These are phyloP conservation scores for Ophioninae sp. DNA, from an alignment of 2,888 invertebrate species.

Conservation along the genomic window DNA sequence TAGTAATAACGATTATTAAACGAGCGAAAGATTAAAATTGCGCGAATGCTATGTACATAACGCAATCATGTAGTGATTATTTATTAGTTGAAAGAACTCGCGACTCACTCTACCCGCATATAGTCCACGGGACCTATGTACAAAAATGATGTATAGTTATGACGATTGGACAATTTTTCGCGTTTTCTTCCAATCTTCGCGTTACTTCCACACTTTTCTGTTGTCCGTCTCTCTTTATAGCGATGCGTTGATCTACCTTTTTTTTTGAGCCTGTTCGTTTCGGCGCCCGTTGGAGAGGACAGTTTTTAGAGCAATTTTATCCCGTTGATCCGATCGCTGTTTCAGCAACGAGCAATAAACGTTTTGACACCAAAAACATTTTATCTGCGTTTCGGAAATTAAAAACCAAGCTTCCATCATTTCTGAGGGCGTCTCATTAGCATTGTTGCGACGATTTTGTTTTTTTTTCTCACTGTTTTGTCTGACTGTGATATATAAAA, in stretches of 20 bases:
- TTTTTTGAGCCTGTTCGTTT: neutral
- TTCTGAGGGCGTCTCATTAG: neutral
- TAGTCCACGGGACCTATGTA: conserved; percentile 18
- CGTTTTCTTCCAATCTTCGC: neutral
- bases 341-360: neutral
- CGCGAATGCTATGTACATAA: conserved; percentile 39
- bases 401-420: neutral
- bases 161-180: neutral
- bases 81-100: conserved; percentile 21
- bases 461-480: conserved; percentile 6
- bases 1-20: neutral
- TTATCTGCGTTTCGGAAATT: neutral
- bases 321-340: neutral
- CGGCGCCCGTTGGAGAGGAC: neutral
- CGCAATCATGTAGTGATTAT: conserved; percentile 20
- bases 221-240: conserved; percentile 1
- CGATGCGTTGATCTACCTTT: neutral
- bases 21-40: neutral
- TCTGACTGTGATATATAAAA: conserved; percentile 1
- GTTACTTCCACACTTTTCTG: neutral
- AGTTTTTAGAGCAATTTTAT: neutral
- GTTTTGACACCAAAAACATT: neutral
- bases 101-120: conserved; percentile 8
- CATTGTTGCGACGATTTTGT: neutral
- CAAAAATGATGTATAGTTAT: neutral